Conservation (phyloP, 2,888 invertebrate genomes). For the Agonum fuliginosum region DNA sequence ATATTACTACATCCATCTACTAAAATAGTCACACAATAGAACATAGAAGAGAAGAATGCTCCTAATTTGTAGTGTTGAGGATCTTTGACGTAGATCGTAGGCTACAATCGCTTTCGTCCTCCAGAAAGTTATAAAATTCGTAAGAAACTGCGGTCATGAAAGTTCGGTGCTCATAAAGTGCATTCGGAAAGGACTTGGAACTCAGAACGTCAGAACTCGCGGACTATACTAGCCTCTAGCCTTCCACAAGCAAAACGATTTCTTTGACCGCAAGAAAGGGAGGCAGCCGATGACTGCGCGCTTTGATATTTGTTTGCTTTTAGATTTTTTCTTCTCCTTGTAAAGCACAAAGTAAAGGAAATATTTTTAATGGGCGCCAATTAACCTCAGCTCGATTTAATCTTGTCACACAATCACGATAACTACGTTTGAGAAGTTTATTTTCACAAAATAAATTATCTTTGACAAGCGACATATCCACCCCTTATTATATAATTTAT, state of each 20-base stretch:
- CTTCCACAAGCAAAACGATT: conserved; percentile 22
- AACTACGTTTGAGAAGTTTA: conserved; percentile 10
- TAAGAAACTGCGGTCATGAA: conserved; percentile 39
- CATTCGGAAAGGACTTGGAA: conserved; percentile 38
- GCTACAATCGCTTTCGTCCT: conserved; percentile 4
- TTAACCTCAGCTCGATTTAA: conserved; percentile 36
- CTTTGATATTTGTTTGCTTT: conserved; percentile 48
- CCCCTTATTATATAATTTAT: background rate
- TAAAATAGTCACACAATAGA: background rate
- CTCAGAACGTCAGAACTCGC: background rate
- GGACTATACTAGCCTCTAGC: background rate
- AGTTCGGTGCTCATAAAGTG: conserved; percentile 38
- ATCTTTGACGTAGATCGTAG: no score
- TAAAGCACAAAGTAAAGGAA: conserved; percentile 24
- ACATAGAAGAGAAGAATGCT: no score
- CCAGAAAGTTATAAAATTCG: conserved; percentile 48
- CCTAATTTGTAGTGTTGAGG: no score
- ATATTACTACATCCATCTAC: no score
- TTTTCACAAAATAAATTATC: conserved; percentile 14
- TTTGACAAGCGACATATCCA: no score
- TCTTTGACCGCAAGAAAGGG: conserved; percentile 40
- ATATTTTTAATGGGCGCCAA: conserved; percentile 31
- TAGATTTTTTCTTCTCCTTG: conserved; percentile 31
- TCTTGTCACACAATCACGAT: background rate
- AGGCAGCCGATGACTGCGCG: conserved; percentile 22